Evolutionary conservation across 2,797 vertebrate genomes (phyloP), one percentile per base, ranked within the genome.

Genomic region (Lophius americanus): DNA sequence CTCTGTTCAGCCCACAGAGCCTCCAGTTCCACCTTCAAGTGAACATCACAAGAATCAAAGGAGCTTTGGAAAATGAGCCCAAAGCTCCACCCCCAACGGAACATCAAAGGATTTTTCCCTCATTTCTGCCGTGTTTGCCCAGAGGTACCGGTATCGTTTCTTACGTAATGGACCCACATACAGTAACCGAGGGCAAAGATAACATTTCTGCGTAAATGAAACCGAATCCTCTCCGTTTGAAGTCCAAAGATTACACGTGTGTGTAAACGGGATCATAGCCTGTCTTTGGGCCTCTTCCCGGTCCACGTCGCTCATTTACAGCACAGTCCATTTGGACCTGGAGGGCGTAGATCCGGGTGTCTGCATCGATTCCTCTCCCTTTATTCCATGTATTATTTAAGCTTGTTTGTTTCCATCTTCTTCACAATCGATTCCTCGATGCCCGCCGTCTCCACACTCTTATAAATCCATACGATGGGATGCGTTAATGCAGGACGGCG

Each of bases 341-440:
- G 10, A 47, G 41, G 44, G 12, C 68, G 47, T 11, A 42, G 3
- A 14, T 32, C 3, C 5, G 4, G 13, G 3, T 5, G 6, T 42
- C 23, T 51, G 13, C 36, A 59, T 53, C 12, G 47, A 46, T 53
- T 38, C 48, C 9, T 12, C 51, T 60, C 33, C 3, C n/a, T 46
- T 48, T 64, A 0, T 7, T 60, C 68, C 13, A 23, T 57, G 13
- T 13, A 13, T 8, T 23, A 50, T 58, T 63, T 39, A 39, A 57
- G 23, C 44, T 57, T 54, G 0, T 9, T 42, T 41, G 32, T 50
- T 51, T 66, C 43, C 57, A 47, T 69, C 41, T 70, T 69, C 11
- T 69, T 75, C 46, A 51, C 58, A 38, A 70, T 55, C 68, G 33
- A 67, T 74, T 70, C 73, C 9, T 55, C 47, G 74, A 77, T 56